Conservation (phyloP, 1,140 invertebrate species). For the Brachionus calyciflorus region DNA sequence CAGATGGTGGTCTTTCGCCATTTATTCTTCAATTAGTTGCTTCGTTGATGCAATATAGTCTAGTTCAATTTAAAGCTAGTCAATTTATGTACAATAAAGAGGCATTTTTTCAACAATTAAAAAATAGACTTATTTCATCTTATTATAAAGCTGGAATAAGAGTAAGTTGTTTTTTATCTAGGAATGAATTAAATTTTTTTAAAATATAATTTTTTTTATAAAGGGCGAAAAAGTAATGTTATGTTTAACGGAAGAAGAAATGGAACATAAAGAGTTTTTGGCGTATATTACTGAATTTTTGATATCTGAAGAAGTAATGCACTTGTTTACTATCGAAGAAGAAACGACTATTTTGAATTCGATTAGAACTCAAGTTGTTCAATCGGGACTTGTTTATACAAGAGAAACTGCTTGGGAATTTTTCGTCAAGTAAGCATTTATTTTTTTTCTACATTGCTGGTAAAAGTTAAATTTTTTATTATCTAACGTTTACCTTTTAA, state of each 20-base stretch:
- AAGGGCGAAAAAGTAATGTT: constrained; percentile 59
- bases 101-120: neutral
- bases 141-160: constrained; percentile 39
- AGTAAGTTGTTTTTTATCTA: neutral
- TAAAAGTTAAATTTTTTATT: too few relatives aligned
- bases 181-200: neutral
- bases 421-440: constrained; percentile 55
- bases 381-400: constrained; percentile 59
- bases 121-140: neutral
- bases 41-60: constrained; percentile 11
- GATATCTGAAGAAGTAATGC: constrained; percentile 55
- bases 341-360: constrained; percentile 61
- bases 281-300: constrained; percentile 60
- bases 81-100: constrained; percentile 41
- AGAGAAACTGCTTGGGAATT: constrained; percentile 61
- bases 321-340: constrained; percentile 59
- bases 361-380: constrained; percentile 59
- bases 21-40: constrained; percentile 28
- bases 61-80: constrained; percentile 43
- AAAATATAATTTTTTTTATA: neutral
- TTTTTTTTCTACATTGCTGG: too few relatives aligned
- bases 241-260: constrained; percentile 57
- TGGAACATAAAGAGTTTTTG: constrained; percentile 57
- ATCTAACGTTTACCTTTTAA: too few relatives aligned
- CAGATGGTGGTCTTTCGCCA: constrained; percentile 34